A percentile compares a stretch with the other conserved stretches of the same genome.
Evolutionary conservation across 2,797 vertebrate genomes (phyloP).

Genomic region (Gallinago nigripennis): DNA sequence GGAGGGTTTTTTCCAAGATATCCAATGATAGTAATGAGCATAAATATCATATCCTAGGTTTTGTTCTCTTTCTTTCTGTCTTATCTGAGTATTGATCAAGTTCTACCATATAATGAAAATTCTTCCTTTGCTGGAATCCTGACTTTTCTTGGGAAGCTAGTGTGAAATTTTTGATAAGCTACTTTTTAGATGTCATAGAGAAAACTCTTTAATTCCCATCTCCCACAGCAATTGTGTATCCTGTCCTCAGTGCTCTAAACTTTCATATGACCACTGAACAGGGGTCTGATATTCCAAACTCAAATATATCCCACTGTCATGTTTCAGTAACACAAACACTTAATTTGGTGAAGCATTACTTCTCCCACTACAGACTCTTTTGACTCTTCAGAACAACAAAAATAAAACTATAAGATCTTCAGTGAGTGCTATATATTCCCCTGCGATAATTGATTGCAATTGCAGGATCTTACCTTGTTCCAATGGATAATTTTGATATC

Average conservation of each 20-base stretch:
- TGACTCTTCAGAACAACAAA: neutral
- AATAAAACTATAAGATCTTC: neutral
- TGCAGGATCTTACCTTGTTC: neutral
- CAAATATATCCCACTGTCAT: neutral
- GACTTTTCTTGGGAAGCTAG: neutral
- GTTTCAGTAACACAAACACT: neutral
- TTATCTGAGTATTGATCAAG: neutral
- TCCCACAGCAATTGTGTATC: neutral
- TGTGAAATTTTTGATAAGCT: neutral
- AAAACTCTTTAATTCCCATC: neutral
- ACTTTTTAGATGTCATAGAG: accelerated
- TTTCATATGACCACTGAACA: neutral
- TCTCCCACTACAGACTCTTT: neutral
- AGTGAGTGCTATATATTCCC: neutral
- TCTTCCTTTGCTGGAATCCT: neutral
- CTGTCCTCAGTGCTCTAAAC: neutral
- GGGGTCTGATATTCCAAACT: neutral
- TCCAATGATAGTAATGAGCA: accelerated
- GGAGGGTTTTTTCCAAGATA: neutral
- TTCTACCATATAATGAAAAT: neutral
- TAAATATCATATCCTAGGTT: accelerated
- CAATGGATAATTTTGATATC: neutral
- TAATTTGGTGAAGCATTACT: neutral
- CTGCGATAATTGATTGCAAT: neutral
- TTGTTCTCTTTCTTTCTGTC: neutral